A percentile compares a stretch with the other conserved stretches of the same genome.
phyloP scores from a whole-genome alignment of 2,113 vertebrate species.

The Hystrix brachyura region DNA sequence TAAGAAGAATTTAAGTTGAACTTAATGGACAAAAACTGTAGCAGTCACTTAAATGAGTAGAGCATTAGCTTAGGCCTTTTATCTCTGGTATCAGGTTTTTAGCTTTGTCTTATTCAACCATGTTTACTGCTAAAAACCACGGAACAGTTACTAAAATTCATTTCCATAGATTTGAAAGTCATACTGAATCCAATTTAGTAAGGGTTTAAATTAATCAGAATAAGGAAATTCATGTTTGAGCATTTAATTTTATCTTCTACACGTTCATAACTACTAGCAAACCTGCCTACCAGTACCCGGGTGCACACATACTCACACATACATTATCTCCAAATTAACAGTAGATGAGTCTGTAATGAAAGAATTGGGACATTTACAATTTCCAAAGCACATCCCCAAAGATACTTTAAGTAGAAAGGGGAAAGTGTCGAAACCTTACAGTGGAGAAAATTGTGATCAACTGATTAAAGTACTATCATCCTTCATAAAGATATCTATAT shows the following conservation, averaged over 20 bases:
- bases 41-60: slow-evolving; percentile 11
- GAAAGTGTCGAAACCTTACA: neutral
- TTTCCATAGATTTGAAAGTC: slow-evolving; percentile 36
- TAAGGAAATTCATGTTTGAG: neutral
- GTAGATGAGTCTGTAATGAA: neutral
- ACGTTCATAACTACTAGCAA: neutral
- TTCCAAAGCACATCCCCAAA: neutral
- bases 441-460: neutral
- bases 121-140: slow-evolving; percentile 1
- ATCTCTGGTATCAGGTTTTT: neutral
- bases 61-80: neutral
- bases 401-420: neutral
- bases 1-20: neutral
- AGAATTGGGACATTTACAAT: neutral
- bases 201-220: neutral
- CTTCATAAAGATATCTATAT: neutral
- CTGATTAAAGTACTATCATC: neutral
- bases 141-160: neutral
- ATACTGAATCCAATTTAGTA: neutral
- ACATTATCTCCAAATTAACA: neutral
- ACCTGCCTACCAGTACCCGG: neutral
- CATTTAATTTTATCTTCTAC: neutral
- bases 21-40: neutral
- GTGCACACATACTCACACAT: neutral
- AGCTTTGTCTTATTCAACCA: neutral